Evolutionary conservation across 1,140 invertebrate species (phyloP), one percentile per base, ranked within the genome.

Genomic region (Zophobas morio): DNA sequence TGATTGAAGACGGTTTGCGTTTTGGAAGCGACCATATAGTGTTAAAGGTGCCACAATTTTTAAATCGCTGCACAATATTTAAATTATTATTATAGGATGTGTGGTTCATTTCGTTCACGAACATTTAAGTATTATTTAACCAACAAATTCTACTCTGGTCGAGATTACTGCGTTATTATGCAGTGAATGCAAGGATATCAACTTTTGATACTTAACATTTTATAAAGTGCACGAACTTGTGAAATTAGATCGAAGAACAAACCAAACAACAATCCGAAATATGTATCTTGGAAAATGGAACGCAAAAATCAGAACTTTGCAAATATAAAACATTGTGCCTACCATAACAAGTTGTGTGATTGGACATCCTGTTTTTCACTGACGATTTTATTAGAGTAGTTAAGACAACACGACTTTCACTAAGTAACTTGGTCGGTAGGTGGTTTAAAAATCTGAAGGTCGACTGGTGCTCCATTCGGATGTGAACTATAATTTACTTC

Each of bases 201-300:
- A 66, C 60, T 66, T 66, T 66, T 66, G 42, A 66, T 33, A 35
- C 33, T 34, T 57, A 57, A 36, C 54, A 57, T 57, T 57, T 57
- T 57, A 20, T n/a, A 66, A 66, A 66, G 60, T 66, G 60, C 60
- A 66, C 60, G 60, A 66, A 66, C 60, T 66, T 66, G 60, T 66
- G 60, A 66, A 66, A 66, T 32, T 66, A 66, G 60, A 66, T 40
- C 60, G 42, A 66, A 66, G 37, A 66, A 42, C 60, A 20, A 51
- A 20, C 35, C n/a, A 54, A 54, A 54, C 6, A 54, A 6, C 2
- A 4, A 5, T 54, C 6, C 20, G 35, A n/a, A 32, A 34, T 34
- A 54, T 32, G 8, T 33, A 34, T 34, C 32, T 54, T 33, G 20
- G 3, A 20, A 20, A 20, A 20, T 20, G 20, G 20, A 20, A 20